Conservation (phyloP, 1,140 invertebrate genomes). For the Leptinotarsa undecemlineata region DNA sequence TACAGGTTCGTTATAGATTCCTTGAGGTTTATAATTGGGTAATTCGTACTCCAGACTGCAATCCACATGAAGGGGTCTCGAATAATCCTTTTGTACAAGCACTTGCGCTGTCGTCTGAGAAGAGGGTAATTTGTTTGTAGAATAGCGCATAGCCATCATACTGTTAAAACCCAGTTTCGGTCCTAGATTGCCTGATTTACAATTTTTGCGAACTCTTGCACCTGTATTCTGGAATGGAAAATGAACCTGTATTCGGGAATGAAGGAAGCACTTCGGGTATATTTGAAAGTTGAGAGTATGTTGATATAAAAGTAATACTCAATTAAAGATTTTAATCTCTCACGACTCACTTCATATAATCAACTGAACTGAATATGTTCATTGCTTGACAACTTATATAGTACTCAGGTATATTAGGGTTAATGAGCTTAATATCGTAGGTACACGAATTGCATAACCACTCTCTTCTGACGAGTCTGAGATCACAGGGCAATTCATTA, state of each 20-base stretch:
- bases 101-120: conserved; percentile 47
- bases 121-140: conserved; percentile 49
- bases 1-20: conserved; percentile 72
- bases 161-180: conserved; percentile 44
- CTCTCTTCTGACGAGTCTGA: background rate
- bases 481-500: no score
- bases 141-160: conserved; percentile 52
- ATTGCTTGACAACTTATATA: no score
- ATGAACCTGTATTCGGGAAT: background rate
- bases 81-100: conserved; percentile 70
- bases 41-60: conserved; percentile 85
- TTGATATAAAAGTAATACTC: no score
- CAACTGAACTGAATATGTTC: no score
- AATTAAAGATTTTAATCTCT: no score
- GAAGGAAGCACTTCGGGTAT: background rate
- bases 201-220: background rate
- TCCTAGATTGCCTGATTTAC: conserved; percentile 47
- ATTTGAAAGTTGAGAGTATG: background rate
- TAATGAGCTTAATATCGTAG: background rate
- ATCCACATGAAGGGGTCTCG: conserved; percentile 77
- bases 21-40: conserved; percentile 75
- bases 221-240: background rate
- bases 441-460: conserved; percentile 29
- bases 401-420: conserved; percentile 29
- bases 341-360: no score